Evolutionary conservation across 2,888 invertebrate species (phyloP), one percentile per base, ranked within the genome.

Genomic region (Pseudococcus viburni): DNA sequence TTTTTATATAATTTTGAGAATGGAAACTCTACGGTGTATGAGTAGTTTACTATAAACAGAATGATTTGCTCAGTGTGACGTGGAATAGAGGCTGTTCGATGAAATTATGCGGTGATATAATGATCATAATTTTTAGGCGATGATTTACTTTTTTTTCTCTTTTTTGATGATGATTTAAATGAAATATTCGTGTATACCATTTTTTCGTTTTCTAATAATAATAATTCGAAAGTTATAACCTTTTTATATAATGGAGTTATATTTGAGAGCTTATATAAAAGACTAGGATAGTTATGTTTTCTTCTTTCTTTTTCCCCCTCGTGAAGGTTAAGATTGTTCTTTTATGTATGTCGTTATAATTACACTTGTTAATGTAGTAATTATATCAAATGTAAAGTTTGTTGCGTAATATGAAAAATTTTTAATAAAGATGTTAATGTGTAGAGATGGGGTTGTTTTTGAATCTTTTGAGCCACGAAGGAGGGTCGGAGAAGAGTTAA

Each of bases 21-120:
- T 19, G 59, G 59, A 19, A 59, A 51, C 51, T 12, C 80, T 77
- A 80, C 46, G 42, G 39, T 42, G 80, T 80, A 22, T 46, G 68
- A 22, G 39, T 80, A 80, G 80, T 42, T 80, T 80, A 80, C 17
- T 33, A 73, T 33, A 33, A 33, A 33, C 26, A 33, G 80, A 80
- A 80, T 80, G 80, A 42, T 80, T 80, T 80, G 80, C 80, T 80
- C 80, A 80, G 80, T 42, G n/a, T 39, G 80, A 80, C 33, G 39
- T 80, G 80, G 80, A 80, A 80, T 80, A 80, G 42, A 80, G 80
- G 80, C 80, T 80, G 80, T 80, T 80, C 46, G 22, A n/a, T 80
- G 80, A 42, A 80, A 80, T 77, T 22, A 55, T 9, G 68, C 42
- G 42, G 80, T 80, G 80, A 80, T 80, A 80, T 80, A n/a, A 33